Evolutionary conservation across 2,113 vertebrate genomes (phyloP).

Genomic region (Hystrix cristata): DNA sequence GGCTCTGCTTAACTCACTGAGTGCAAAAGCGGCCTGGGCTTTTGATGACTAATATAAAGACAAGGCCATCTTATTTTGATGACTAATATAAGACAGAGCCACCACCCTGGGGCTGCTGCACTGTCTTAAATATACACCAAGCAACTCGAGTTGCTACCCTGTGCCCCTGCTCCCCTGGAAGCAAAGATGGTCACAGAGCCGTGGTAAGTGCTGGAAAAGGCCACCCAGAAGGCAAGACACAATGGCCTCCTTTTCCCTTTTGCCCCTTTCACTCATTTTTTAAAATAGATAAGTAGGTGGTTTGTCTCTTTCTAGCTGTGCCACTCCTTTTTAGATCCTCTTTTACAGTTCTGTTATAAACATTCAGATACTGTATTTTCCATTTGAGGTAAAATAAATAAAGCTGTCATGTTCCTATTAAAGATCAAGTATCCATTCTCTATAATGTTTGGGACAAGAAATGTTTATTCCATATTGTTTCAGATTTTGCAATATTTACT

Average conservation of each 20-base stretch:
- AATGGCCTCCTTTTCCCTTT: background rate
- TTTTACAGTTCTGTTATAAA: background rate
- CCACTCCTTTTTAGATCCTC: background rate
- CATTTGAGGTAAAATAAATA: background rate
- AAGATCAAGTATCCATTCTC: background rate
- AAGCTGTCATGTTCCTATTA: background rate
- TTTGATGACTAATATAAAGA: background rate
- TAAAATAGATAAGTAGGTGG: background rate
- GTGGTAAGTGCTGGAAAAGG: background rate
- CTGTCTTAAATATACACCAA: too few relatives aligned
- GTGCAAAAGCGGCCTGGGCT: background rate
- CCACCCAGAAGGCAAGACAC: background rate
- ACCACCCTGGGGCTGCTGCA: background rate
- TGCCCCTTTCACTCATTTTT: background rate
- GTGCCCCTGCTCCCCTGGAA: background rate
- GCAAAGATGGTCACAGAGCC: background rate
- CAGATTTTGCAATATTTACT: background rate
- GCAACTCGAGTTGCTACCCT: background rate
- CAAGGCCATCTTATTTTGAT: background rate
- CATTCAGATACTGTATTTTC: background rate
- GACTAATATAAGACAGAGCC: background rate
- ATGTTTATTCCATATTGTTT: background rate
- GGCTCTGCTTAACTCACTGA: background rate
- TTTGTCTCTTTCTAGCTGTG: background rate
- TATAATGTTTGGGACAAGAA: background rate